These are phyloP conservation scores for Percopsis omiscomaycus DNA, from an alignment of 2,797 vertebrate genomes.

Conservation along the genomic window DNA sequence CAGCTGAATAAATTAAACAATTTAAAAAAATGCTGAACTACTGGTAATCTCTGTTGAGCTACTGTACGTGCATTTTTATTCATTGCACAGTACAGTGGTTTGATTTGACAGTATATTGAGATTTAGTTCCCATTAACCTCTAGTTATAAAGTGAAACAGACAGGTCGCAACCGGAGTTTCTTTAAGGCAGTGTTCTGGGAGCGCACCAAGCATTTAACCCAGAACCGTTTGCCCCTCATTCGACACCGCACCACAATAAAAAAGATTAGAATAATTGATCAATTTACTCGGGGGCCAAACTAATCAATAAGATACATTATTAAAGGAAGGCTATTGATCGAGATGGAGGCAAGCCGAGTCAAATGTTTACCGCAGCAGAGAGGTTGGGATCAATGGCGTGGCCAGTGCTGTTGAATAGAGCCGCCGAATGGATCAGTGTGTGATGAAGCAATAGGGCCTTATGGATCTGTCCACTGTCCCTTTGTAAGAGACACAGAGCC, in stretches of 20 bases:
- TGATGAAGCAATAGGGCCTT: slow-evolving; percentile 66
- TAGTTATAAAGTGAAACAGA: neutral
- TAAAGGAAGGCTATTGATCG: slow-evolving; percentile 82
- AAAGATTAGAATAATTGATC: slow-evolving; percentile 81
- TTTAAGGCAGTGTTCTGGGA: slow-evolving; percentile 6
- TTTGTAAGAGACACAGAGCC: slow-evolving; percentile 47
- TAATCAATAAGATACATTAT: slow-evolving; percentile 84
- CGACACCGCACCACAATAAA: slow-evolving; percentile 53
- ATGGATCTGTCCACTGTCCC: slow-evolving; percentile 67
- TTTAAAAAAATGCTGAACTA: slow-evolving; percentile 11
- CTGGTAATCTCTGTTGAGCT: slow-evolving; percentile 9
- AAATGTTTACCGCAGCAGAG: slow-evolving; percentile 81
- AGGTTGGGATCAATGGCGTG: slow-evolving; percentile 69
- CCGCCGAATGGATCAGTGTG: slow-evolving; percentile 71
- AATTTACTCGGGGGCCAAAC: slow-evolving; percentile 80
- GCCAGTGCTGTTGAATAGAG: slow-evolving; percentile 74
- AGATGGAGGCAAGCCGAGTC: slow-evolving; percentile 70
- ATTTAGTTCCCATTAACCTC: slow-evolving; percentile 8
- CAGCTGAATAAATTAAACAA: neutral
- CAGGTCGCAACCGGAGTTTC: slow-evolving; percentile 3
- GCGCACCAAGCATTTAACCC: slow-evolving; percentile 45
- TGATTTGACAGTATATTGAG: slow-evolving; percentile 17
- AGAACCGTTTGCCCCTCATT: slow-evolving; percentile 52
- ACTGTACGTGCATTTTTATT: neutral
- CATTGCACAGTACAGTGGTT: slow-evolving; percentile 20